Base-by-base conservation (phyloP, 1,140 invertebrate genomes). In the Sesamia nonagrioides region DNA sequence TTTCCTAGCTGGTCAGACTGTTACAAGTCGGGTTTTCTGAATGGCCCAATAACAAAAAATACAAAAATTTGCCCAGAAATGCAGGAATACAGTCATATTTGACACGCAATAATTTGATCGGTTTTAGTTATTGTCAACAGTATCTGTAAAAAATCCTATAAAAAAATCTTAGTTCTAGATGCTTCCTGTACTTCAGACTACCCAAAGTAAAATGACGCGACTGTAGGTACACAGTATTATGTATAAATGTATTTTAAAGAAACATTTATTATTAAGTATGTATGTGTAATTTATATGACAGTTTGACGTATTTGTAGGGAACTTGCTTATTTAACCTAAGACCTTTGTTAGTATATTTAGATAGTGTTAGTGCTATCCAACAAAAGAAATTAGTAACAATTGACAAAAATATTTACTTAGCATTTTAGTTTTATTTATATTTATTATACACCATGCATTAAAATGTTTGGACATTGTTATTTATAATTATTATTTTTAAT, bases 331-430 rank as follows among this genome's bases (percentile, higher is more conserved):
- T 50, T 50, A 69, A 69, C 21, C 21, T 33, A 33, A 27, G 42
- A 69, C 66, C 66, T 68, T n/a, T 15, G 37, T 66, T 11, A 69
- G 66, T 33, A 40, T 61, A 27, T 27, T 27, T 27, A 27, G 4
- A 15, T 33, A 50, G 11, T 33, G 56, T 35, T 35, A 60, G 33
- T 35, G 15, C 15, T 33, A 15, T 35, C 5, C 18, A 50, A 5
- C 11, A 13, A 7, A 54, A 40, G 6, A 40, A 40, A 40, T 3
- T 8, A 40, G 6, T 8, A 40, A 40, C 9, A 40, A 8, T 40
- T 40, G 6, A 40, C 6, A 9, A 40, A 40, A 40, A 40, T 40
- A 9, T 40, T 40, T 40, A 9, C n/a, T n/a, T n/a, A n/a, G n/a
- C n/a, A n/a, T n/a, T n/a, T n/a, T n/a, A n/a, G n/a, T 27, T 27